Evolutionary conservation across 2,888 invertebrate genomes (phyloP).

Genomic region (Dasysyrphus tricinctus): DNA sequence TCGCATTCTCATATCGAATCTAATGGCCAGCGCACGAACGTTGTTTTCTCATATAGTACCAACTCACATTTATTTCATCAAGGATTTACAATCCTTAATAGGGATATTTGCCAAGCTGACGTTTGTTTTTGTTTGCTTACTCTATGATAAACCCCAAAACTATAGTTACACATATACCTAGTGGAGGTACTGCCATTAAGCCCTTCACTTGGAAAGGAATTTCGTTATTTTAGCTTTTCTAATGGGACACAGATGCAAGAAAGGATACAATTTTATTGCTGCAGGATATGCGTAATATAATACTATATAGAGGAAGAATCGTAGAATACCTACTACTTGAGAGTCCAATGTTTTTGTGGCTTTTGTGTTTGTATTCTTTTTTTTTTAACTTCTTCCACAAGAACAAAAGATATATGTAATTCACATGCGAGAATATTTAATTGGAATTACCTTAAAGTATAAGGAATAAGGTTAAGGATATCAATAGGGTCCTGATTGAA

Average conservation of each 20-base stretch:
- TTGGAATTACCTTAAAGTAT: conserved; percentile 42
- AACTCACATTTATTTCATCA: conserved; percentile 73
- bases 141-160: conserved; percentile 2
- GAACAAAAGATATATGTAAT: conserved; percentile 30
- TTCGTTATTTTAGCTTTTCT: conserved; percentile 65
- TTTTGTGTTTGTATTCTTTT: conserved; percentile 32
- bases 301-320: neutral
- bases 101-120: conserved; percentile 74
- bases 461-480: conserved; percentile 9
- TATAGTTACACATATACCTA: neutral
- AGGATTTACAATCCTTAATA: conserved; percentile 75
- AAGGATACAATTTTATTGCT: conserved; percentile 73
- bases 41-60: conserved; percentile 59
- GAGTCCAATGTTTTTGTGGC: conserved; percentile 54
- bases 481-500: conserved; percentile 74
- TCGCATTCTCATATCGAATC: conserved; percentile 74
- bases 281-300: conserved; percentile 65
- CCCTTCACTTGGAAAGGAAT: conserved; percentile 42
- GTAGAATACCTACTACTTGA: conserved; percentile 14
- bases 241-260: conserved; percentile 71
- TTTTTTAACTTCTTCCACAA: conserved; percentile 18
- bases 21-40: conserved; percentile 71
- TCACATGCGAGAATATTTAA: conserved; percentile 58
- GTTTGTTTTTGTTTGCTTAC: conserved; percentile 71
- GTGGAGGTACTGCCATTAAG: conserved; percentile 10